Evolutionary conservation across 2,113 vertebrate species (phyloP).

Genomic region (Microtus montanus): DNA sequence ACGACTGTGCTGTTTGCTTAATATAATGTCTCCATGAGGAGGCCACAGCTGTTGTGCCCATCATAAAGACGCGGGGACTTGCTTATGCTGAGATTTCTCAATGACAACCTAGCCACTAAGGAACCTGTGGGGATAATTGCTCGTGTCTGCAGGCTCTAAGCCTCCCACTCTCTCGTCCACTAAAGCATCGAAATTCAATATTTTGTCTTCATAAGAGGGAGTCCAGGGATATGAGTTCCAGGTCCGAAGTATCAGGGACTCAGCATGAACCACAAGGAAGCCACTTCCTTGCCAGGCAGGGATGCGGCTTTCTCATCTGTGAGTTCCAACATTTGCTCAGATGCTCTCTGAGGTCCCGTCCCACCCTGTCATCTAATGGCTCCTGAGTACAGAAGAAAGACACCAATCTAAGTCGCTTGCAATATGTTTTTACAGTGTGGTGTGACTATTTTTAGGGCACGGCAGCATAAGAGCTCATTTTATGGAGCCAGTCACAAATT

Average conservation of each 20-base stretch:
- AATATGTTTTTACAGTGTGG: conserved; percentile 49
- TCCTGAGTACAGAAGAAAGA: conserved; percentile 63
- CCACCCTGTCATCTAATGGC: background rate
- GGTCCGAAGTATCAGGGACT: background rate
- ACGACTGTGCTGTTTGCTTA: background rate
- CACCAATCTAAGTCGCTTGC: conserved; percentile 67
- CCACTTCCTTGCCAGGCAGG: background rate
- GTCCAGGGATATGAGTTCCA: background rate
- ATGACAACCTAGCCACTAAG: background rate
- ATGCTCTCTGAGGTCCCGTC: background rate
- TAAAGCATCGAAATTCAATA: background rate
- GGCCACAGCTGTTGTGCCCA: background rate
- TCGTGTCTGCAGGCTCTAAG: background rate
- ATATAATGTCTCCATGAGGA: background rate
- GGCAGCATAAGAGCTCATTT: conserved; percentile 80
- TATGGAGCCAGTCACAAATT: conserved; percentile 74
- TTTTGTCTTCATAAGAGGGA: background rate
- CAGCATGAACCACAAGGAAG: background rate
- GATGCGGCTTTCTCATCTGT: background rate
- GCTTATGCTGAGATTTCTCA: background rate
- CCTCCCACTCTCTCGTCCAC: background rate
- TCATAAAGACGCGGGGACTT: background rate
- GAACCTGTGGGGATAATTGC: background rate
- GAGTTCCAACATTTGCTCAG: background rate
- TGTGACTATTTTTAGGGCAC: conserved; percentile 84